Conservation (phyloP, 2,888 invertebrate genomes). For the Xanthia icteritia region DNA sequence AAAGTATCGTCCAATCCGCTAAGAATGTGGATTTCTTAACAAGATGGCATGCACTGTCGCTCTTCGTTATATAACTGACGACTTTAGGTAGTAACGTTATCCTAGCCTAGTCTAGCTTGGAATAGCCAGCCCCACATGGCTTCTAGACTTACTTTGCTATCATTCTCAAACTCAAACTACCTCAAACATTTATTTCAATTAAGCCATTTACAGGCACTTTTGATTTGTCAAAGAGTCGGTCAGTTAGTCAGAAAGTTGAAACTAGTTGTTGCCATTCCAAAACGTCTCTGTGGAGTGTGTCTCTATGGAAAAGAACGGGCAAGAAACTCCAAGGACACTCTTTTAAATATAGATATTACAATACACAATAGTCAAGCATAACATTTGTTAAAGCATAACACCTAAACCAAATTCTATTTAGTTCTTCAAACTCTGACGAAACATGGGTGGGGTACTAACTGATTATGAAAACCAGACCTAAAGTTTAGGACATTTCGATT, state of each 20-base stretch:
- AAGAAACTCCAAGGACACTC: no score
- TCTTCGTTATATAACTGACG: conserved; percentile 32
- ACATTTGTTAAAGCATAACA: background rate
- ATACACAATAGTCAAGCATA: background rate
- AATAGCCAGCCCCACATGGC: background rate
- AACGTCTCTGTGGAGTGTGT: no score
- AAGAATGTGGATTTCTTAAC: conserved; percentile 44
- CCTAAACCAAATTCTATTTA: background rate
- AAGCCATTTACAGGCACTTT: no score
- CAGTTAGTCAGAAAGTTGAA: no score
- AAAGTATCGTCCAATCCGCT: conserved; percentile 13
- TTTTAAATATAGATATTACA: no score
- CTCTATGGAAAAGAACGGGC: no score
- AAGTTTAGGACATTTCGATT: conserved; percentile 39
- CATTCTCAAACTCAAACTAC: no score
- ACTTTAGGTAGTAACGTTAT: background rate
- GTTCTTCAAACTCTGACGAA: conserved; percentile 19
- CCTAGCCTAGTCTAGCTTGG: background rate
- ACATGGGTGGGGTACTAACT: conserved; percentile 1
- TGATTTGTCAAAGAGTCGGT: no score
- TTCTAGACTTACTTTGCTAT: background rate
- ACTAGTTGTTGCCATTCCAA: no score
- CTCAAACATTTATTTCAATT: no score
- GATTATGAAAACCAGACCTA: conserved; percentile 43
- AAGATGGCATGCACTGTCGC: conserved; percentile 42